Base-by-base conservation (phyloP, 2,888 invertebrate species). In the Periphyllus acericola region DNA sequence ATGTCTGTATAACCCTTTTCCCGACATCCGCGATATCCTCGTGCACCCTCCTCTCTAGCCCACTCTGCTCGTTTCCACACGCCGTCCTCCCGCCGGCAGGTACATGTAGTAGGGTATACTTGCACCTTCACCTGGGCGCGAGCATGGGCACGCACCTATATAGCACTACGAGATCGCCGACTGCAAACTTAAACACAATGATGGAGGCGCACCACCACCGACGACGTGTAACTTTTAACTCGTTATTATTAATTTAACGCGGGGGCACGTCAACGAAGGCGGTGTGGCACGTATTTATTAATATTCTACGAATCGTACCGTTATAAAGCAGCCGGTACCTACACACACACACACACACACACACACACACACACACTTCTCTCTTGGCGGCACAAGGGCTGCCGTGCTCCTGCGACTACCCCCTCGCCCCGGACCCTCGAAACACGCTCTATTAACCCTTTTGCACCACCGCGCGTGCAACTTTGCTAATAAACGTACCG, bases 181-280 rank as follows among this genome's bases (percentile, higher is more conserved):
- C 52, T 34, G 52, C 79, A 86, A 86, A 86, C 86, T 85, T 83
- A 40, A 6, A 76, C 79, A 84, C 78, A 71, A 78, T 40, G 34
- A n/a, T 55, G 80, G 34, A 60, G 40, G 29, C 29, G 25, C 55
- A 36, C 72, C 72, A 9, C 81, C 71, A 40, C 52, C 46, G 81
- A 4, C 68, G 36, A 34, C 79, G 86, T 60, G 60, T 86, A 79
- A 80, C 80, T 87, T 80, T 87, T 87, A 80, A 87, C 86, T 87
- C 86, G 86, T 80, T 60, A 80, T 87, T 87, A 87, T 80, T 87
- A 87, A 87, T 87, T 80, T 74, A 80, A 80, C 55, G 34, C 19
- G 29, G 74, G 34, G 71, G 29, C 17, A 21, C n/a, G 9, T 2
- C 3, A 34, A 34, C 14, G n/a, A 14, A 29, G 40, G 9, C 52